These are phyloP conservation scores for Netelia fuscicornis DNA, from an alignment of 2,888 invertebrate genomes.

Conservation along the genomic window DNA sequence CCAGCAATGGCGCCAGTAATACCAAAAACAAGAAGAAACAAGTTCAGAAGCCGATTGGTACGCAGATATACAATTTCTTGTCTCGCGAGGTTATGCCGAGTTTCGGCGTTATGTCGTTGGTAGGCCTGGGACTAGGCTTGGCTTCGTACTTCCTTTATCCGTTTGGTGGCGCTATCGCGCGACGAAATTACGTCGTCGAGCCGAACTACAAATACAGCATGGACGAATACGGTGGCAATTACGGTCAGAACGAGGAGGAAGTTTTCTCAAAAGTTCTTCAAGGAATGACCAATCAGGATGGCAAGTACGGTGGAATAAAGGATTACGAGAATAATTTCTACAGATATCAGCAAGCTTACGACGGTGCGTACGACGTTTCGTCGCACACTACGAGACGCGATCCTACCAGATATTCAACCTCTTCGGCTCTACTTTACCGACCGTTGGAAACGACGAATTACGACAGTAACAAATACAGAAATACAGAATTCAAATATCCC, in stretches of 20 bases:
- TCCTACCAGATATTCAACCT: constrained; percentile 69
- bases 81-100: constrained; percentile 93
- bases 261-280: constrained; percentile 91
- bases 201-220: constrained; percentile 88
- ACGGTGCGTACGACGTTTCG: constrained; percentile 82
- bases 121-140: constrained; percentile 91
- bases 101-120: constrained; percentile 90
- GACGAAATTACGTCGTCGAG: constrained; percentile 88
- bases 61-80: constrained; percentile 91
- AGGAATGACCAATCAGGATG: constrained; percentile 86
- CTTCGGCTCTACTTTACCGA: constrained; percentile 72
- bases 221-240: constrained; percentile 89
- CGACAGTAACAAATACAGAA: constrained; percentile 75
- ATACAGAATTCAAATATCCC: constrained; percentile 79
- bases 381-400: constrained; percentile 82
- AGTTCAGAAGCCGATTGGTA: constrained; percentile 88
- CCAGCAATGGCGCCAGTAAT: constrained; percentile 84
- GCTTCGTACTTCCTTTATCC: constrained; percentile 93
- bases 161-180: constrained; percentile 88
- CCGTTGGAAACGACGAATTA: constrained; percentile 75
- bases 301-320: constrained; percentile 70
- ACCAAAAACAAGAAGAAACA: constrained; percentile 86
- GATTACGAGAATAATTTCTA: constrained; percentile 79
- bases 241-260: constrained; percentile 91
- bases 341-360: constrained; percentile 77